A percentile compares a stretch with the other conserved stretches of the same genome.
Conservation (phyloP, 1,140 invertebrate species). For the Ceratosolen fusciceps region DNA sequence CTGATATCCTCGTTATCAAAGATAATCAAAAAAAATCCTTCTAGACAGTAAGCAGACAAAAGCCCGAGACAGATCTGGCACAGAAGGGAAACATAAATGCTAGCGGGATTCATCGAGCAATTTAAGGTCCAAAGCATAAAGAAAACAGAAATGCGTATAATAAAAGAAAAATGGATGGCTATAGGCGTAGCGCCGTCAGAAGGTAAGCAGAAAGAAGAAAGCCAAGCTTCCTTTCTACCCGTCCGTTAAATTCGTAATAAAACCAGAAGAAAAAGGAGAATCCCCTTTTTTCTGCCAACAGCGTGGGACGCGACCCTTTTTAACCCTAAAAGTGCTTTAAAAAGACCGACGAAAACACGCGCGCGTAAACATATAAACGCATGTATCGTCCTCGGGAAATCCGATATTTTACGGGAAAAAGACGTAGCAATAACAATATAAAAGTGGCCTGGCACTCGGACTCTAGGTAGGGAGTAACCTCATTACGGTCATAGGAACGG, state of each 20-base stretch:
- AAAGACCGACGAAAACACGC: constrained; percentile 23
- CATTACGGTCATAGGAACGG: neutral
- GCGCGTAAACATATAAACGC: constrained; percentile 27
- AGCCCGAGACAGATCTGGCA: neutral
- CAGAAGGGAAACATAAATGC: neutral
- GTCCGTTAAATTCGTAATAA: constrained; percentile 42
- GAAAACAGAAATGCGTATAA: constrained; percentile 8
- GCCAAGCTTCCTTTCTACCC: constrained; percentile 1
- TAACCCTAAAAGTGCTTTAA: constrained; percentile 39
- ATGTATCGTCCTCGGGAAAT: constrained; percentile 39
- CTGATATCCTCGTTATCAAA: neutral
- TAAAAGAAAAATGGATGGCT: constrained; percentile 9
- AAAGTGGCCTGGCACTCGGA: neutral
- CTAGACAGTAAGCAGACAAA: constrained; percentile 7
- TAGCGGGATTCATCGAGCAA: constrained; percentile 4
- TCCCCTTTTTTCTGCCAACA: constrained; percentile 10
- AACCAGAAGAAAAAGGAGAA: neutral
- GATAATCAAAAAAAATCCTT: constrained; percentile 4
- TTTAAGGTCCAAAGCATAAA: constrained; percentile 18
- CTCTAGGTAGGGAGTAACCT: neutral
- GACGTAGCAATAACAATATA: constrained; percentile 36
- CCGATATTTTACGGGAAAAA: constrained; percentile 53
- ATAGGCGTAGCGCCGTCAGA: neutral
- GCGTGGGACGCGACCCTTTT: constrained; percentile 40
- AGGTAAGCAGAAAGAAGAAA: no score